Base-by-base conservation (phyloP, 2,888 invertebrate genomes). In the Melieria picta region DNA sequence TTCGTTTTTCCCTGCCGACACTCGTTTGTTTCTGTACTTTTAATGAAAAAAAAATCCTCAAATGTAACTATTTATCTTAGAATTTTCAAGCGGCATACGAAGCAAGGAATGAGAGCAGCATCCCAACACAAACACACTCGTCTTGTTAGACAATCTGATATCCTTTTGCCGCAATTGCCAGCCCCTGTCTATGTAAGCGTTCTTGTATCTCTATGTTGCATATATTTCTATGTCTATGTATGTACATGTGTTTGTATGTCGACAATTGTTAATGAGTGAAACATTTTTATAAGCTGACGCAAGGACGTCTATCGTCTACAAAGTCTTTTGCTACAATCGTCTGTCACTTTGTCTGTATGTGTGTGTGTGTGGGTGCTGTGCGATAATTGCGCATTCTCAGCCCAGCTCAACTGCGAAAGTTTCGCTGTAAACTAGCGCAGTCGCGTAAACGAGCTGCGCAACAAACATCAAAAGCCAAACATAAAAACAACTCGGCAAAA, bases 11-110 rank as follows among this genome's bases (percentile, higher is more conserved):
- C 47, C 16, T 47, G 55, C 16, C 46, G 46, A 13, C 46, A 30
- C 50, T 7, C 16, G 43, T 50, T 3, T 0, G 5, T 42, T 30
- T 43, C 4, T 50, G 42, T 7, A 30, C 63, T 63, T 76, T 81
- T 79, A 76, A 79, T 82, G 79, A 77, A 74, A 74, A 75, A 64
- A 60, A 60, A 75, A 72, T 72, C 76, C 75, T 77, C 78, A 77
- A 82, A 79, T 82, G 81, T 81, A n/a, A n/a, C n/a, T n/a, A 82
- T 82, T 81, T 82, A 81, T 81, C 82, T 81, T 81, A 67, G 72
- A 73, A 74, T 75, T 74, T 74, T 70, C 76, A 71, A 75, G 71
- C 65, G 69, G 68, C 58, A 48, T 66, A 48, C 7, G 48, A 48
- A 58, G 5, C 10, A 42, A 9, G 13, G 58, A 55, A n/a, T 16